These are phyloP conservation scores for Elaphurus davidianus DNA, from an alignment of 2,113 vertebrate species.

Conservation along the genomic window DNA sequence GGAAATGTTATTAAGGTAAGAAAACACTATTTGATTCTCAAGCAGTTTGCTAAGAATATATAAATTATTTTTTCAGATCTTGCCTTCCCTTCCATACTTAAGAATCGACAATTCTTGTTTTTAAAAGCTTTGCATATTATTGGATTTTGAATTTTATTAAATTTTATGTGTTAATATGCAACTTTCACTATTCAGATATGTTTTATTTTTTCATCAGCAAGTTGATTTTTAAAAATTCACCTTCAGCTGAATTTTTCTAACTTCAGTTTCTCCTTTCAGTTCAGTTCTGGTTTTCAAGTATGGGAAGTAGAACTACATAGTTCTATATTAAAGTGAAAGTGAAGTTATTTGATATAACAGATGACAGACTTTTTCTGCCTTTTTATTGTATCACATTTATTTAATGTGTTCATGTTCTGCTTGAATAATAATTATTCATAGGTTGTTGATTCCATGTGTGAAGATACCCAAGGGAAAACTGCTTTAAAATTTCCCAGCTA, in stretches of 20 bases:
- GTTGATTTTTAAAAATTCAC: slow-evolving; percentile 1
- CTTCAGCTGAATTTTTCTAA: slow-evolving; percentile 3
- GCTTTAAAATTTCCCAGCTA: background rate
- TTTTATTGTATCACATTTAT: background rate
- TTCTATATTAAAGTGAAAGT: background rate
- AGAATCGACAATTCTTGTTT: background rate
- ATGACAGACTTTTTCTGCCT: background rate
- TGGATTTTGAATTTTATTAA: background rate
- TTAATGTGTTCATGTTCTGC: background rate
- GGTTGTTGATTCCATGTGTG: background rate
- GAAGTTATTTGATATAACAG: background rate
- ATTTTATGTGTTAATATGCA: background rate
- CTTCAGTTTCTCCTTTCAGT: background rate
- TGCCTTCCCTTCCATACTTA: background rate
- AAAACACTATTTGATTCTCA: slow-evolving; percentile 20
- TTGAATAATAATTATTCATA: background rate
- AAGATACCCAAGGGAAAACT: background rate
- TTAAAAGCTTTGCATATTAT: background rate
- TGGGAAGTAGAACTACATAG: background rate
- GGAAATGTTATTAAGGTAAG: slow-evolving; percentile 86
- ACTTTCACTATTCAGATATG: background rate
- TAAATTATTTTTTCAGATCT: background rate
- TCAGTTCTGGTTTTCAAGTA: background rate
- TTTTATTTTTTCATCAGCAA: slow-evolving; percentile 22
- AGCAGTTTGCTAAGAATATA: background rate